A percentile compares a stretch with the other conserved stretches of the same genome.
Conservation (phyloP, 1,140 invertebrate genomes). For the Philotrypesis tridentata region DNA sequence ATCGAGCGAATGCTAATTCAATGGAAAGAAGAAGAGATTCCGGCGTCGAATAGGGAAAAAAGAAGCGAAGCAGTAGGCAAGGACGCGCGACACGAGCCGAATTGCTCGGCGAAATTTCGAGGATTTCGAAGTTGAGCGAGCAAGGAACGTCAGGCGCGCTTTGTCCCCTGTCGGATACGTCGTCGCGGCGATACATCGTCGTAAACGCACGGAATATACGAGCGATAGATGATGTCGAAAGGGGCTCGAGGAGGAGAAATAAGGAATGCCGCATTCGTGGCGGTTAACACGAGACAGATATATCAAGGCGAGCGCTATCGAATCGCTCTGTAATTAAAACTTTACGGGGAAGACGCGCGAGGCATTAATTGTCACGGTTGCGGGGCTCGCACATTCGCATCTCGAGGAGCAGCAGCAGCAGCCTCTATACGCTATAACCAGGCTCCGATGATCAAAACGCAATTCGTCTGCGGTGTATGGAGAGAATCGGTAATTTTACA, state of each 20-base stretch:
- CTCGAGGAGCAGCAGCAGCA: too few relatives aligned
- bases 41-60: not conserved
- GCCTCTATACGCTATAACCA: not conserved
- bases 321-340: constrained; percentile 45
- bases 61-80: not conserved
- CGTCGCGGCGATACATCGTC: too few relatives aligned
- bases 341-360: constrained; percentile 28
- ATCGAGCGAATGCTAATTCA: too few relatives aligned
- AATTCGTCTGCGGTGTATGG: not conserved
- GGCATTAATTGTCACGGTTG: constrained; percentile 31
- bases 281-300: not conserved
- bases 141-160: not conserved
- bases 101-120: not conserved
- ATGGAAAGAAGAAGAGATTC: too few relatives aligned
- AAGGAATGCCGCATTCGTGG: too few relatives aligned
- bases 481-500: constrained; percentile 29
- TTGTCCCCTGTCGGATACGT: not conserved
- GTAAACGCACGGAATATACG: constrained; percentile 9
- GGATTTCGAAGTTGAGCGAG: not conserved
- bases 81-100: not conserved
- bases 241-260: not conserved
- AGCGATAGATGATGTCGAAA: constrained; percentile 5
- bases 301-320: not conserved
- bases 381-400: not conserved
- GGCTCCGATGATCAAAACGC: not conserved